These are phyloP conservation scores for Lasioglossum vierecki DNA, from an alignment of 2,888 invertebrate species.

Conservation along the genomic window DNA sequence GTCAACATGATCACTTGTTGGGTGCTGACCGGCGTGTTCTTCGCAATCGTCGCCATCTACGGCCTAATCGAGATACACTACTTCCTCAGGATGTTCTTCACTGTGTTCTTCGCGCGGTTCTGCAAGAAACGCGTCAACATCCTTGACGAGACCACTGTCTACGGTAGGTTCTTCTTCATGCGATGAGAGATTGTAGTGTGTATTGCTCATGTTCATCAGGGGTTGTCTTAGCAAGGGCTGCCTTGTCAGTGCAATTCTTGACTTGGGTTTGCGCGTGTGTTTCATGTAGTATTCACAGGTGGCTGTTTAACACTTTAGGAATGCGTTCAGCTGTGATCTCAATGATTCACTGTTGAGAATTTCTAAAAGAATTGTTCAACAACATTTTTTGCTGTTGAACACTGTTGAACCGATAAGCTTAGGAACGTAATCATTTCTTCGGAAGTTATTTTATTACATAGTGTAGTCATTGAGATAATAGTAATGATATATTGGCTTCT, in stretches of 20 bases:
- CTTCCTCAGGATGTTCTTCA: constrained; percentile 88
- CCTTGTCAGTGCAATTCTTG: not conserved
- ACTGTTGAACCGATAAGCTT: no score
- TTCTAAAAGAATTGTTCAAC: no score
- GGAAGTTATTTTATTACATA: no score
- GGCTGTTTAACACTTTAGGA: not conserved
- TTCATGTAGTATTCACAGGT: not conserved
- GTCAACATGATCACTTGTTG: constrained; percentile 77
- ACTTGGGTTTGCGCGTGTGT: no score
- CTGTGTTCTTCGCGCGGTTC: constrained; percentile 88
- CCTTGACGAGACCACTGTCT: constrained; percentile 88
- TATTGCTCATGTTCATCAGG: not conserved
- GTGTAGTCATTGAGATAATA: no score
- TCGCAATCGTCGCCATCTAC: constrained; percentile 86
- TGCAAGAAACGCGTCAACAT: constrained; percentile 88
- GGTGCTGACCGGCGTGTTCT: constrained; percentile 81
- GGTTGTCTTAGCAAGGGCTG: not conserved
- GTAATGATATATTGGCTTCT: no score
- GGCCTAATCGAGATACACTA: constrained; percentile 90
- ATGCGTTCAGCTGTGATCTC: no score
- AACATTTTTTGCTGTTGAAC: no score
- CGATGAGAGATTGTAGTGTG: not conserved
- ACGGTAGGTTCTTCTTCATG: constrained; percentile 85
- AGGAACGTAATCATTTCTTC: no score
- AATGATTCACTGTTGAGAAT: no score